Evolutionary conservation across 2,113 vertebrate species (phyloP).

Genomic region (Pionites leucogaster): DNA sequence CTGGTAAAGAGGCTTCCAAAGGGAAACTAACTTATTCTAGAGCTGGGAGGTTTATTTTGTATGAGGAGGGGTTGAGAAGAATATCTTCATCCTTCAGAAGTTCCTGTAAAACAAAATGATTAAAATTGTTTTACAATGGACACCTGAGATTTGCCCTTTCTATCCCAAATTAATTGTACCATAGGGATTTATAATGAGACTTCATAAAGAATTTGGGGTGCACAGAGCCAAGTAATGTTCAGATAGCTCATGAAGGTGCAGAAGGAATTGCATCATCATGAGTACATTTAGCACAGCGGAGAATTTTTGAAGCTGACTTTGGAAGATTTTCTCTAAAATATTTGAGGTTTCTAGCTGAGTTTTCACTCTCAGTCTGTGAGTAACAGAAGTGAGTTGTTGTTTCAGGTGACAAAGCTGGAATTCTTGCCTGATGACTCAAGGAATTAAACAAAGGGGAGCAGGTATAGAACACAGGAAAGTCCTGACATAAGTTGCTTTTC

Average conservation of each 20-base stretch:
- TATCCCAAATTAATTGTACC: background rate
- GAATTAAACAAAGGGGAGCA: background rate
- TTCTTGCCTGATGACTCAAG: background rate
- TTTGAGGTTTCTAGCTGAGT: background rate
- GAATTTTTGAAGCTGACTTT: background rate
- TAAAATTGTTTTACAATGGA: background rate
- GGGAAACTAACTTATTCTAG: background rate
- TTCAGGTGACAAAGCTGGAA: background rate
- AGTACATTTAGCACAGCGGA: background rate
- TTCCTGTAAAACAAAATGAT: background rate
- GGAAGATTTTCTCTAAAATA: background rate
- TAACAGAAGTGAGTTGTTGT: background rate
- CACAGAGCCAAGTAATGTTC: fast-evolving
- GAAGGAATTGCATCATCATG: background rate
- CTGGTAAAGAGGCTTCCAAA: background rate
- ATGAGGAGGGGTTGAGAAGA: background rate
- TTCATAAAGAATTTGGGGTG: background rate
- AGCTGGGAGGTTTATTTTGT: background rate
- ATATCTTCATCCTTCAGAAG: background rate
- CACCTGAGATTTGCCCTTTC: background rate
- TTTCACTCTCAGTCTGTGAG: background rate
- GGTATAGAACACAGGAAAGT: background rate
- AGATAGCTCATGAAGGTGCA: background rate
- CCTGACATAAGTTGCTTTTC: background rate
- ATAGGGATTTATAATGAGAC: background rate